Evolutionary conservation across 2,113 vertebrate species (phyloP), one percentile per base, ranked within the genome.

Genomic region (Pachypanchax playfairii): DNA sequence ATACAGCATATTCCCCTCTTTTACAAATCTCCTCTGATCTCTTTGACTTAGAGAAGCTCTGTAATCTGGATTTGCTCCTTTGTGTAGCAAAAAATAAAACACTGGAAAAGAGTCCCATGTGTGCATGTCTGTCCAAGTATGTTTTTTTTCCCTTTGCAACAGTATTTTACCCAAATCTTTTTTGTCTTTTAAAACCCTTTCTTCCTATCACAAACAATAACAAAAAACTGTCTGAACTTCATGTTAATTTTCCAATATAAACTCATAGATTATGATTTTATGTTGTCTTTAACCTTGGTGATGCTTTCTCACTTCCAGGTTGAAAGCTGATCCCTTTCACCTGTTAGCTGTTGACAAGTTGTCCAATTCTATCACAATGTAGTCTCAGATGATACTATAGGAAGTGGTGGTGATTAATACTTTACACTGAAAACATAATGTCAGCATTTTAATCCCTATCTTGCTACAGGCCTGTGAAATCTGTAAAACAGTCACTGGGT

Each of bases 41-140:
- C 62, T 60, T 77, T 56, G 69, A 57, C 69, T 69, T 58, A 75
- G 57, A 71, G 54, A 78, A 56, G 50, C 47, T 70, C 58, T 53
- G 17, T 88, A 90, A 88, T 88, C 75, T 85, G 78, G 85, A 85
- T 82, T 86, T 82, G 51, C 31, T 65, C 68, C 67, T 70, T 77
- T 71, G 69, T 62, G 33, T 35, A 2, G 33, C 33, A 49, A 75
- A 77, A 75, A 79, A 47, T 70, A 73, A 71, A 82, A 77, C 71
- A 73, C 47, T 17, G 17, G 25, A 48, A 42, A 25, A 24, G 58
- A 22, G 5, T 17, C 2, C 14, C 22, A 20, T 49, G 46, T 64
- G 58, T 64, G 29, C 6, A 3, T 65, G 47, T 46, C 38, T 41
- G 49, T 55, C 35, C 39, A 13, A 55, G 24, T 55, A 5, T 28